Conservation (phyloP, 2,888 invertebrate species). For the Flexamia atlantica region DNA sequence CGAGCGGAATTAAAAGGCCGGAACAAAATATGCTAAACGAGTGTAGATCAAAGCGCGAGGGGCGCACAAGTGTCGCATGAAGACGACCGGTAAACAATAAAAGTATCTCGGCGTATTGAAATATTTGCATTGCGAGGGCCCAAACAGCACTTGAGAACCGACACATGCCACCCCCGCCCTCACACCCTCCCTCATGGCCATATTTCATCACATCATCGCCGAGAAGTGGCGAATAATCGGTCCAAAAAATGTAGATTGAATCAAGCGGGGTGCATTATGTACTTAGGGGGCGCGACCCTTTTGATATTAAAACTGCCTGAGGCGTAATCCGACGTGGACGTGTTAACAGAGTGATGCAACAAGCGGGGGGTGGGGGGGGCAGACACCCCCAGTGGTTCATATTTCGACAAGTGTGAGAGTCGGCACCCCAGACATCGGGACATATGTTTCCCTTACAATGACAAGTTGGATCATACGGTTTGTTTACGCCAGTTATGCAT, state of each 20-base stretch:
- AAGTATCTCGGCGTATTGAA: conserved; percentile 47
- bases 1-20: conserved; percentile 30
- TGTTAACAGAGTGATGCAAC: conserved; percentile 59
- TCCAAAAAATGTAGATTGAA: conserved; percentile 66
- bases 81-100: conserved; percentile 23
- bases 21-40: conserved; percentile 17
- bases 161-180: conserved; percentile 53
- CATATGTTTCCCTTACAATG: conserved; percentile 29
- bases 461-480: too few relatives aligned
- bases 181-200: conserved; percentile 55
- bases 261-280: conserved; percentile 62
- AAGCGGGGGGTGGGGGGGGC: conserved; percentile 22
- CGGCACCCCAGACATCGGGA: background rate
- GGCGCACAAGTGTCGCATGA: background rate
- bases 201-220: conserved; percentile 64
- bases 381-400: conserved; percentile 14
- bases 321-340: conserved; percentile 60
- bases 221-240: conserved; percentile 64
- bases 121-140: conserved; percentile 55
- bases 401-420: conserved; percentile 50
- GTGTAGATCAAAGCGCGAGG: conserved; percentile 1
- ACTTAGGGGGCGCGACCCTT: conserved; percentile 60
- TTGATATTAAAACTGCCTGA: conserved; percentile 63
- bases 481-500: too few relatives aligned
- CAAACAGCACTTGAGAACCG: conserved; percentile 51